Evolutionary conservation across 2,888 invertebrate genomes (phyloP), one percentile per base, ranked within the genome.

Genomic region (Podabrus alpinus): DNA sequence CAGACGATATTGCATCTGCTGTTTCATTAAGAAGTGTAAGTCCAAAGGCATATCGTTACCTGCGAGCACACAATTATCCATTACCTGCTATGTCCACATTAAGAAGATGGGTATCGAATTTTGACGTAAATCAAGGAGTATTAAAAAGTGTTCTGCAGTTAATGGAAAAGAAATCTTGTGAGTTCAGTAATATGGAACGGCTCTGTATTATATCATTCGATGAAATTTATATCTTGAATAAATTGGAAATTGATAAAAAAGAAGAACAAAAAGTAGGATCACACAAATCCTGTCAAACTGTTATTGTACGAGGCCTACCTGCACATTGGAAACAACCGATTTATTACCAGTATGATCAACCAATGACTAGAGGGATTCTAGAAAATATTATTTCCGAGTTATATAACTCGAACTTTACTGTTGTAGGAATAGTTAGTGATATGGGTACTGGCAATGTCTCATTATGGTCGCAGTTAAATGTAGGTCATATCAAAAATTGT

Each of bases 11-110:
- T 62, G 68, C 72, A 24, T n/a, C 68, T 15, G 72, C 68, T n/a
- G 61, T 72, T 1, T 78, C 69, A 66, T 29, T 78, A 69, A 19
- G 71, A 62, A 68, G 67, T 66, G 16, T 72, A 13, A 72, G 68
- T 15, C 62, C 68, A 1, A 72, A 72, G 21, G 72, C 72, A 15
- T 73, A 60, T 17, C 13, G 62, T 10, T 73, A 25, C 29, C 11
- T 72, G 15, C 24, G 68, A 15, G 10, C 21, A n/a, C 3, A 68
- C 11, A 66, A 70, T 17, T 76, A 66, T 62, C 79, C 78, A 64
- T 61, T 78, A 17, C 79, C 79, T 3, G 64, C 64, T 13, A 16
- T 64, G 16, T 64, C 64, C 3, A 64, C 19, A 64, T 19, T 64
- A 7, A 16, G 64, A 64, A 64, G 2, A 11, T 64, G 64, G 17